Conservation (phyloP, 1,140 invertebrate species). For the Neotoxoptera formosana region DNA sequence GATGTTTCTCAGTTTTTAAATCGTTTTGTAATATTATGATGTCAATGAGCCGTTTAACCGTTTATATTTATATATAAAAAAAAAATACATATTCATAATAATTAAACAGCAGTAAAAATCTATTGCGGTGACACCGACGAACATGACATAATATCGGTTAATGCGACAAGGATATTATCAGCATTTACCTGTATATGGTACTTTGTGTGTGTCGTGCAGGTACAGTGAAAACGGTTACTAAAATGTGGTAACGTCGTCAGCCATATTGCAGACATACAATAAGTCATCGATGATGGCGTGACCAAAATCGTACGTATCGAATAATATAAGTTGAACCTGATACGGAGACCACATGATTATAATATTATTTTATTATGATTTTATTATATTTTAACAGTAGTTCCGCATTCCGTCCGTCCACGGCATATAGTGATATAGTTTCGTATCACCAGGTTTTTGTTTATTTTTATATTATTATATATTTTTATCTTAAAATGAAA, state of each 20-base stretch:
- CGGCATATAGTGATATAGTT: not conserved
- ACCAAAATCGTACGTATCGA: not conserved
- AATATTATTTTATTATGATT: not conserved
- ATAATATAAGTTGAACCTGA: not conserved
- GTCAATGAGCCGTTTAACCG: not conserved
- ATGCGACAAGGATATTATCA: accelerated
- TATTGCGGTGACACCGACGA: not conserved
- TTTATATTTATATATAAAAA: not conserved
- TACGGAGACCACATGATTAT: not conserved
- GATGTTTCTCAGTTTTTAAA: not conserved
- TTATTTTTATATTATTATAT: not conserved
- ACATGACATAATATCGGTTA: not conserved
- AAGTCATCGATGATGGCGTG: not conserved
- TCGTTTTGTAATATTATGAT: not conserved
- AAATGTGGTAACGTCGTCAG: not conserved
- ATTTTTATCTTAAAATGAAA: not conserved
- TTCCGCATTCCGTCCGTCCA: not conserved
- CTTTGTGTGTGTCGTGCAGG: not conserved
- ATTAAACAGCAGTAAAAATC: not conserved
- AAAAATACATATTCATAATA: not conserved
- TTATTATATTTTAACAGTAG: not conserved
- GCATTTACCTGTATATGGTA: too few species aligned
- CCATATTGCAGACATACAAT: not conserved
- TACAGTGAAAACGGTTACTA: not conserved
- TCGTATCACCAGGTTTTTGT: not conserved